These are phyloP conservation scores for Gadus chalcogrammus DNA, from an alignment of 2,113 vertebrate species.

Conservation along the genomic window DNA sequence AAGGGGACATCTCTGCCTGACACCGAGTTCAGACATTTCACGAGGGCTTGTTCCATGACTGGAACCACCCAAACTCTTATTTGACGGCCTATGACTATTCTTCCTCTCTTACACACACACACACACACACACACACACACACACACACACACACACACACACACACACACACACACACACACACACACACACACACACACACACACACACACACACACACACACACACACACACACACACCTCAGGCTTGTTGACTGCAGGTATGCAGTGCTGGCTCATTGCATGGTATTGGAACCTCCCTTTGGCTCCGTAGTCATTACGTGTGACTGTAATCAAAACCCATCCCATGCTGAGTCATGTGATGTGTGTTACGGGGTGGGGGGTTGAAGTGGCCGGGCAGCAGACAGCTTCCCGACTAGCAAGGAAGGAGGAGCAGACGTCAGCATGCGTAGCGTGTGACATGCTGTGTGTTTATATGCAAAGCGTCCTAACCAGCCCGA, in stretches of 20 bases:
- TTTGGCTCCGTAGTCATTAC: constrained; percentile 1
- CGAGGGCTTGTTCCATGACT: too few species aligned
- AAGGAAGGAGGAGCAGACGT: too few species aligned
- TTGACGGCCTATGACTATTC: too few species aligned
- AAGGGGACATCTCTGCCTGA: constrained; percentile 22
- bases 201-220: not conserved
- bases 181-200: too few species aligned
- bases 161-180: constrained; percentile 1
- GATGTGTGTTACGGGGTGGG: constrained; percentile 12
- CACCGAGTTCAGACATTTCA: constrained; percentile 17
- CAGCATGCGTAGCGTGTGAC: too few species aligned
- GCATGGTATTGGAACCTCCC: constrained; percentile 11
- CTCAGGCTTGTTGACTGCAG: constrained; percentile 21
- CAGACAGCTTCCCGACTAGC: too few species aligned
- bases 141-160: constrained; percentile 3
- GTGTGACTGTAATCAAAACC: not conserved
- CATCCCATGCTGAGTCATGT: constrained; percentile 38
- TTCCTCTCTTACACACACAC: not conserved
- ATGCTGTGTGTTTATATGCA: too few species aligned
- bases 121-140: constrained; percentile 2
- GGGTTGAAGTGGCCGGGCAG: too few species aligned
- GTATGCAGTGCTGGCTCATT: not conserved
- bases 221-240: constrained; percentile 1
- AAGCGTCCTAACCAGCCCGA: too few species aligned
- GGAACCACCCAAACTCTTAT: too few species aligned